Evolutionary conservation across 2,797 vertebrate species (phyloP), one percentile per base, ranked within the genome.

Genomic region (Muraenolepis orangiensis): DNA sequence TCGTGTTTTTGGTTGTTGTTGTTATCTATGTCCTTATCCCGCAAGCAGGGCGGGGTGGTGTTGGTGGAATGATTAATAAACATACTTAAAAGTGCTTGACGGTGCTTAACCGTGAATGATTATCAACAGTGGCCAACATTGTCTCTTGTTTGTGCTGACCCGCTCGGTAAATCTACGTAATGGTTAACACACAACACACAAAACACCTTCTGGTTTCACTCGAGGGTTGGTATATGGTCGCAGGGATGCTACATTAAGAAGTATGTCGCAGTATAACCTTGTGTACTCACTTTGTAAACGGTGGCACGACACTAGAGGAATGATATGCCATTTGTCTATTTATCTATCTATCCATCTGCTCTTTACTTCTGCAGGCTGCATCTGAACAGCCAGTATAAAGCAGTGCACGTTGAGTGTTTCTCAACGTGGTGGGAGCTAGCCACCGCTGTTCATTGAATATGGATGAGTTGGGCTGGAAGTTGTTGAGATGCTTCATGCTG

Each of bases 401-500:
- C 0, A 10, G 20, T 57, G n/a, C n/a, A n/a, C n/a, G n/a, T n/a
- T n/a, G 18, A 57, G 46, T 23, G 51, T 20, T 57, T 61, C 75
- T 66, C 71, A 40, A 86, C 57, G 79, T 84, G 77, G 76, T 85
- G 85, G 78, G 76, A 83, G 76, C 87, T 81, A 32, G 46, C 76
- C 82, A 74, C 77, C 80, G 78, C 80, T 86, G 81, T 89, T 88
- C 80, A 42, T 75, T 73, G 70, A 57, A 18, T 74, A 76, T 70
- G 12, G 77, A 82, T 77, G 69, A 81, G 73, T 67, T 57, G 51
- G 18, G n/a, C 20, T 57, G 51, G 70, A 30, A 75, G 67, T 78
- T 34, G 78, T 76, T 82, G 32, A 86, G 79, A 72, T 12, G 0
- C 73, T 79, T 74, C 31, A 77, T 6, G 69, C 80, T 80, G 76